These are phyloP conservation scores for Dasysyrphus albostriatus DNA, from an alignment of 2,888 invertebrate genomes.

Conservation along the genomic window DNA sequence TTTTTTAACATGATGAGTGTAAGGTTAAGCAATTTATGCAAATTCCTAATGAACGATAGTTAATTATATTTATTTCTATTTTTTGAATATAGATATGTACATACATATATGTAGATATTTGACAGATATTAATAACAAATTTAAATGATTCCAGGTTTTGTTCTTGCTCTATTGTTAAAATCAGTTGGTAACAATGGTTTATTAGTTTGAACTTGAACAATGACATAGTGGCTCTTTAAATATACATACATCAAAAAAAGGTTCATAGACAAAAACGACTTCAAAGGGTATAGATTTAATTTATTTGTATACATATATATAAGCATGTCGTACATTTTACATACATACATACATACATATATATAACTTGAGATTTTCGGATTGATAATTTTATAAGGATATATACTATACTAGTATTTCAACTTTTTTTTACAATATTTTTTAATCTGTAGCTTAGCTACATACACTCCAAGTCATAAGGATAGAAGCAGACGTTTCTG, in stretches of 20 bases:
- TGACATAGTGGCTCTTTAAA: not conserved
- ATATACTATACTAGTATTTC: not conserved
- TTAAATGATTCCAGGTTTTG: not conserved
- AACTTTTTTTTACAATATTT: not conserved
- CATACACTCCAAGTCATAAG: no score
- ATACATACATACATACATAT: no score
- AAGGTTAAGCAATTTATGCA: conserved; percentile 21
- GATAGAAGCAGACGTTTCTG: no score
- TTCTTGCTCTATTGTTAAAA: conserved; percentile 1
- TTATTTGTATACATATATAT: no score
- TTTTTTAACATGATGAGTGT: not conserved
- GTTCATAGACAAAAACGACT: no score
- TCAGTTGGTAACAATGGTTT: not conserved
- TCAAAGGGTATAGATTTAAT: no score
- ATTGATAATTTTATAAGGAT: not conserved
- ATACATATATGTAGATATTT: no score
- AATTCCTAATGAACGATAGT: conserved; percentile 1
- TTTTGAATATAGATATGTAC: no score
- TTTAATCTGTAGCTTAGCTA: not conserved
- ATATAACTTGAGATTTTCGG: not conserved
- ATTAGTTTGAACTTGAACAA: not conserved
- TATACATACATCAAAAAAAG: no score
- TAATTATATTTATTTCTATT: not conserved
- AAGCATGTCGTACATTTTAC: no score
- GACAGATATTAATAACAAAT: conserved; percentile 5